Evolutionary conservation across 2,113 vertebrate genomes (phyloP).

Genomic region (Nettapus auritus): DNA sequence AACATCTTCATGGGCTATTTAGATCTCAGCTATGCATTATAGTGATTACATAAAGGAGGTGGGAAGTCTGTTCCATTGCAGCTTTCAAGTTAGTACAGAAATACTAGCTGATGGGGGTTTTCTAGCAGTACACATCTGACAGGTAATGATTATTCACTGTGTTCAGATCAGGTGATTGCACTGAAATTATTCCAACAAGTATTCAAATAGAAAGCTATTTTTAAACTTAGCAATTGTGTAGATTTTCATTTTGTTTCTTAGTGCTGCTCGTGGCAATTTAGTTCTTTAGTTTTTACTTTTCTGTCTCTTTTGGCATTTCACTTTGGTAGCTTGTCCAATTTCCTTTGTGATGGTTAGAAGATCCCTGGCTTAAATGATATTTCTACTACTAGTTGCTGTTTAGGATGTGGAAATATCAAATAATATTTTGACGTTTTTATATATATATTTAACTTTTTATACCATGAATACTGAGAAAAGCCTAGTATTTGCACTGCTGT

Average conservation of each 20-base stretch:
- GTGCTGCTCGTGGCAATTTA: neutral
- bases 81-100: neutral
- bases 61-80: neutral
- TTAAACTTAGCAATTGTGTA: neutral
- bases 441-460: neutral
- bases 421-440: too few species aligned
- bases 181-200: neutral
- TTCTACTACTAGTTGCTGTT: neutral
- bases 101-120: neutral
- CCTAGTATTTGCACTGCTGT: rapidly evolving
- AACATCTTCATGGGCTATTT: too few species aligned
- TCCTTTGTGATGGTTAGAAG: neutral
- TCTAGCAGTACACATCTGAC: neutral
- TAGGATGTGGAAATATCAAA: neutral
- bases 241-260: neutral
- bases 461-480: neutral
- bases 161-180: neutral
- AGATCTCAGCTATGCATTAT: neutral
- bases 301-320: neutral
- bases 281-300: neutral
- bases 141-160: neutral
- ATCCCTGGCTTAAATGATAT: neutral
- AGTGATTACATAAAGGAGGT: neutral
- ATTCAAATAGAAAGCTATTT: neutral
- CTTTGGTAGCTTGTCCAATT: neutral